These are phyloP conservation scores for Zeuzera pyrina DNA, from an alignment of 2,888 invertebrate species.

Conservation along the genomic window DNA sequence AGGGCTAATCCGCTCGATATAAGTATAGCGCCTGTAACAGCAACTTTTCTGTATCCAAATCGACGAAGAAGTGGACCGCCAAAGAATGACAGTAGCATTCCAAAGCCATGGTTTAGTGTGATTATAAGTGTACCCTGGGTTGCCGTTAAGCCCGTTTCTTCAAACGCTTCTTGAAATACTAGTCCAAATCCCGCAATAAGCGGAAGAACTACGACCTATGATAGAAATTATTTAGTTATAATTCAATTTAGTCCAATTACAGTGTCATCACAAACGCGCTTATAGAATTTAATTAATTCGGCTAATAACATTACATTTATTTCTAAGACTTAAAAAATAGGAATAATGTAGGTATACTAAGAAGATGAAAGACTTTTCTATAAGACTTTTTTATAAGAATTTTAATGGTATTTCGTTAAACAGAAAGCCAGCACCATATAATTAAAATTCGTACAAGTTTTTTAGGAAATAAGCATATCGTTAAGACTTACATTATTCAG, in stretches of 20 bases:
- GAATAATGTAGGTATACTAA: too few relatives aligned
- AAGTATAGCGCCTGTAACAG: conserved; percentile 68
- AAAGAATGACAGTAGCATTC: conserved; percentile 77
- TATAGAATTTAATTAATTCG: too few relatives aligned
- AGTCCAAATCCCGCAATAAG: conserved; percentile 78
- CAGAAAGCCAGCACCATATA: not conserved
- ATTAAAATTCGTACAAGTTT: not conserved
- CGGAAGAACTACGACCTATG: conserved; percentile 69
- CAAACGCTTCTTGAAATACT: conserved; percentile 76
- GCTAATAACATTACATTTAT: too few relatives aligned
- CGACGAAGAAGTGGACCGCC: conserved; percentile 76
- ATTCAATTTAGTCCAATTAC: conserved; percentile 6
- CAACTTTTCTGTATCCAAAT: conserved; percentile 78
- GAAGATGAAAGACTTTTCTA: too few relatives aligned
- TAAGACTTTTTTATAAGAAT: too few relatives aligned
- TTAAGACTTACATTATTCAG: conserved; percentile 76
- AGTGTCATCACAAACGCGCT: too few relatives aligned
- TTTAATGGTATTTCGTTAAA: too few relatives aligned
- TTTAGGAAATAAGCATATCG: too few relatives aligned
- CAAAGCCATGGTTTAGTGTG: conserved; percentile 77
- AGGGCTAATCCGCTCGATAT: conserved; percentile 72
- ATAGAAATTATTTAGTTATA: conserved; percentile 10
- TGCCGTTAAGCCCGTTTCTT: conserved; percentile 67
- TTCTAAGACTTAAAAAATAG: too few relatives aligned
- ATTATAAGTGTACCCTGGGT: conserved; percentile 77